Conservation (phyloP, 2,888 invertebrate species). For the Clistopyga incitator region DNA sequence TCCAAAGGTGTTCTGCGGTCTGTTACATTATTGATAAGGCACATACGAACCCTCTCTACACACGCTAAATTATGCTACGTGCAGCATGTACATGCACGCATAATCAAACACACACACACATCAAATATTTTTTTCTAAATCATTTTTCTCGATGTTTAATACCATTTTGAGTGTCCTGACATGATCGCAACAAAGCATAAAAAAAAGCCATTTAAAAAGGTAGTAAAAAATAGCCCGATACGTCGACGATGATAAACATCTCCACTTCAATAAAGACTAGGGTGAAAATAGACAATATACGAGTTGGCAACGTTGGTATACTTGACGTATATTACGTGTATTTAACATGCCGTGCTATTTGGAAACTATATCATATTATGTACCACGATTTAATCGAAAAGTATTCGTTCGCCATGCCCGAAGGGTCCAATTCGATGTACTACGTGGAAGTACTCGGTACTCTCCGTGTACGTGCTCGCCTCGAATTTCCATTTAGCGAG, state of each 20-base stretch:
- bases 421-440: not conserved
- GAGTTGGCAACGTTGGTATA: not conserved
- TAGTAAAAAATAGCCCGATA: not conserved
- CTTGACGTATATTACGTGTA: not conserved
- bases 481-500: slow-evolving; percentile 26
- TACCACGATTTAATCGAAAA: slow-evolving; percentile 28
- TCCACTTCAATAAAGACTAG: not conserved
- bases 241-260: not conserved
- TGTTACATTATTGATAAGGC: slow-evolving; percentile 70
- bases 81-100: too few relatives aligned
- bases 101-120: too few relatives aligned
- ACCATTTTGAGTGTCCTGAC: not conserved
- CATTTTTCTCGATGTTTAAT: too few relatives aligned
- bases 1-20: slow-evolving; percentile 40
- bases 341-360: not conserved
- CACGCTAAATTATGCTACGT: not conserved
- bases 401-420: slow-evolving; percentile 30
- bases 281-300: not conserved
- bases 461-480: not conserved
- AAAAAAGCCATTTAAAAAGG: not conserved
- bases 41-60: slow-evolving; percentile 20
- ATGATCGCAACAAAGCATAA: not conserved
- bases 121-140: too few relatives aligned
- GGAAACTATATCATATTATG: not conserved
- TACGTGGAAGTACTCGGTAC: not conserved